Conservation (phyloP, 1,140 invertebrate species). For the Homarus americanus region DNA sequence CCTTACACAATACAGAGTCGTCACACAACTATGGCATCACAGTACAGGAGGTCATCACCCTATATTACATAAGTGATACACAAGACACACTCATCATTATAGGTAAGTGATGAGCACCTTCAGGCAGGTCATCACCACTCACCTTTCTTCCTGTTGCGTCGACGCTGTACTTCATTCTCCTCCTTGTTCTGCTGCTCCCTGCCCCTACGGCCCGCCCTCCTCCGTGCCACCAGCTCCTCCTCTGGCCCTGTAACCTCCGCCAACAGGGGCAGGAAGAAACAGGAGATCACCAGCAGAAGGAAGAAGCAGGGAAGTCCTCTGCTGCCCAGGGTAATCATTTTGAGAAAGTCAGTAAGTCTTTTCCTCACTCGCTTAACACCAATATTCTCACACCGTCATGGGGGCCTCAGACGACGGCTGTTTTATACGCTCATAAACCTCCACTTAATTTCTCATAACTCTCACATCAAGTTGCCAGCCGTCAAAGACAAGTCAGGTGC, state of each 20-base stretch:
- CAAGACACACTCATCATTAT: no score
- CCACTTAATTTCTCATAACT: constrained; percentile 1
- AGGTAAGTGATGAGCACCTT: no score
- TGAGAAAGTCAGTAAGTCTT: not conserved
- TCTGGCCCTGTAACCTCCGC: not conserved
- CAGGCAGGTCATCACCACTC: no score
- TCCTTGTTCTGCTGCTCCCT: constrained; percentile 16
- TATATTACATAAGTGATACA: no score
- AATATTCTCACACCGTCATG: not conserved
- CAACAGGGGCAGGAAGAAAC: constrained; percentile 22
- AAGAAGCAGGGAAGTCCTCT: constrained; percentile 19
- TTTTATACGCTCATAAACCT: not conserved
- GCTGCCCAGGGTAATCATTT: constrained; percentile 11
- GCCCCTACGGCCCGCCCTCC: not conserved
- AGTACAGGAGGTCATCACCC: no score
- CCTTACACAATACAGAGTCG: no score
- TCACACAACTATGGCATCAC: no score
- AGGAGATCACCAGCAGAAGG: constrained; percentile 29
- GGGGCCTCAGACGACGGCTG: not conserved
- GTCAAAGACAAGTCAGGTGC: not conserved
- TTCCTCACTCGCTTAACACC: not conserved
- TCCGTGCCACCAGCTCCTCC: constrained; percentile 3
- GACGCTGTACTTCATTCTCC: constrained; percentile 25
- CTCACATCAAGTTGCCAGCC: not conserved
- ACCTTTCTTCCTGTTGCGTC: constrained; percentile 31